Conservation (phyloP, 2,888 invertebrate genomes). For the Rhamphomyia laevipes region DNA sequence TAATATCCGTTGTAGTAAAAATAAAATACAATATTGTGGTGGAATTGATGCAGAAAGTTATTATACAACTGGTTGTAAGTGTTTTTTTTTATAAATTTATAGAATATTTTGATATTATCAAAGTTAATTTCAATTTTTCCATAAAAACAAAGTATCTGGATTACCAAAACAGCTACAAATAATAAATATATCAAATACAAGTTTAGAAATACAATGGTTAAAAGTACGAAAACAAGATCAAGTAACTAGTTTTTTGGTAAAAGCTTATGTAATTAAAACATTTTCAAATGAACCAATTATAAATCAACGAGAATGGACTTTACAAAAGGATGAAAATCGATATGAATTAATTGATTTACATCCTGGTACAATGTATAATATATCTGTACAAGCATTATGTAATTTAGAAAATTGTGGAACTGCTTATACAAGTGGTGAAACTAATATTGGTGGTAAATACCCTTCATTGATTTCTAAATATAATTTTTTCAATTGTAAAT, state of each 20-base stretch:
- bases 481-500: too few relatives aligned
- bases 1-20: slow-evolving; percentile 47
- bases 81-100: neutral
- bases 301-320: slow-evolving; percentile 44
- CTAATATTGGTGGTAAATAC: slow-evolving; percentile 47
- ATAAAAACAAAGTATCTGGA: slow-evolving; percentile 43
- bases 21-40: slow-evolving; percentile 53
- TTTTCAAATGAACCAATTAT: slow-evolving; percentile 43
- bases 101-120: neutral
- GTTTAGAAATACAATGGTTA: slow-evolving; percentile 48
- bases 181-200: slow-evolving; percentile 49
- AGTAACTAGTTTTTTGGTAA: slow-evolving; percentile 45
- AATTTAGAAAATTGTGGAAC: slow-evolving; percentile 46
- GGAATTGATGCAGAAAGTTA: slow-evolving; percentile 53
- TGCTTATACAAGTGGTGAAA: slow-evolving; percentile 47
- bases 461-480: slow-evolving; percentile 15
- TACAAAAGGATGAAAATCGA: slow-evolving; percentile 46
- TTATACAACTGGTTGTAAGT: slow-evolving; percentile 46
- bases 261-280: slow-evolving; percentile 44
- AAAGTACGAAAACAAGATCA: slow-evolving; percentile 43
- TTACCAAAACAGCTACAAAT: slow-evolving; percentile 53
- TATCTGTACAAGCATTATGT: slow-evolving; percentile 57
- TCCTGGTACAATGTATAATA: slow-evolving; percentile 63
- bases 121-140: neutral
- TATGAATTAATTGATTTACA: slow-evolving; percentile 51